A percentile compares a stretch with the other conserved stretches of the same genome.
These are phyloP conservation scores for Elegia similella DNA, from an alignment of 2,888 invertebrate genomes.

Conservation along the genomic window DNA sequence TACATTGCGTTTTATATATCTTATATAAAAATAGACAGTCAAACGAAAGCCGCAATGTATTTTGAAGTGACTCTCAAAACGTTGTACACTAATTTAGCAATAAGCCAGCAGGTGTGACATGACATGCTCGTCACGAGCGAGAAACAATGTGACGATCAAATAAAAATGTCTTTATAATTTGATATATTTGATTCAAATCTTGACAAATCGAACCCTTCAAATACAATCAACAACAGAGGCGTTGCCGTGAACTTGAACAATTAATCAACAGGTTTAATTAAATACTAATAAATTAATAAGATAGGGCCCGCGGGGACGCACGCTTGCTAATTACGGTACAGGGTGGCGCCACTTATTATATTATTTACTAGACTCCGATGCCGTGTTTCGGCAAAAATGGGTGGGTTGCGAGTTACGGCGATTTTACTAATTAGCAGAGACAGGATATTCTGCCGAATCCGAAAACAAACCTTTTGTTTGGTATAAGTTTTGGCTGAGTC, in stretches of 20 bases:
- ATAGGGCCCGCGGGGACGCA: slow-evolving; percentile 16
- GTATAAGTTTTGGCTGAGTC: too few species aligned
- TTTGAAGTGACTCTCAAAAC: too few species aligned
- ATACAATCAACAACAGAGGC: not conserved
- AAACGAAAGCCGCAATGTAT: too few species aligned
- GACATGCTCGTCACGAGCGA: too few species aligned
- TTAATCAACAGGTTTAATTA: slow-evolving; percentile 21
- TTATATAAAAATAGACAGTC: too few species aligned
- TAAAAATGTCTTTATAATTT: not conserved
- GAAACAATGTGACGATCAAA: too few species aligned
- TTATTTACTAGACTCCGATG: slow-evolving; percentile 9
- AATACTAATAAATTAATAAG: slow-evolving; percentile 25
- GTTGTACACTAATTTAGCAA: too few species aligned
- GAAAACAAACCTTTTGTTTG: too few species aligned
- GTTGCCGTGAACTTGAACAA: slow-evolving; percentile 1
- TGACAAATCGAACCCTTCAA: not conserved
- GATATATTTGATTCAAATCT: not conserved
- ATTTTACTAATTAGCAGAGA: not conserved
- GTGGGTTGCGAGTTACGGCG: slow-evolving; percentile 1
- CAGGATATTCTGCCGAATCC: too few species aligned
- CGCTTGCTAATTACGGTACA: slow-evolving; percentile 11
- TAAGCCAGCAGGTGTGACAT: too few species aligned
- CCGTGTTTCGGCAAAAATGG: not conserved
- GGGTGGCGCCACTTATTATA: slow-evolving; percentile 11
- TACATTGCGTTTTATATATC: too few species aligned